Evolutionary conservation across 2,888 invertebrate genomes (phyloP).

Genomic region (Steinernema carpocapsae): DNA sequence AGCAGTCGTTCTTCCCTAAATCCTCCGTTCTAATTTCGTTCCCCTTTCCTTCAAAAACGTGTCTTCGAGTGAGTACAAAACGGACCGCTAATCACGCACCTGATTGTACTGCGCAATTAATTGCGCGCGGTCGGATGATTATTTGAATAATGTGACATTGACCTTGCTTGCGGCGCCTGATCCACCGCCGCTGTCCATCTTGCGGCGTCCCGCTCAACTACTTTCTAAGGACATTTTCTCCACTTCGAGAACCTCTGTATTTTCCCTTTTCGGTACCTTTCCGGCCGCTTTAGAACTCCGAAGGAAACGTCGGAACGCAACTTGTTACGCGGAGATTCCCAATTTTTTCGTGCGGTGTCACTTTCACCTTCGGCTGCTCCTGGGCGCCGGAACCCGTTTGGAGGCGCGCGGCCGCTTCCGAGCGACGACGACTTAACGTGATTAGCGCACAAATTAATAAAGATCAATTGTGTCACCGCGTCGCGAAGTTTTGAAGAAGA

Average conservation of each 20-base stretch:
- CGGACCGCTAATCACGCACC: no score
- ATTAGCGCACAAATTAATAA: constrained; percentile 35
- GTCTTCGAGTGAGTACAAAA: no score
- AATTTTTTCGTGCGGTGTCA: constrained; percentile 30
- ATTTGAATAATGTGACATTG: constrained; percentile 33
- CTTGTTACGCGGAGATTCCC: constrained; percentile 4
- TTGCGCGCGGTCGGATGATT: constrained; percentile 18
- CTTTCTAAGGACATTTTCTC: constrained; percentile 3
- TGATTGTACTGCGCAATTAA: no score
- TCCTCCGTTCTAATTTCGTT: no score
- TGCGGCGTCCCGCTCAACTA: constrained; percentile 4
- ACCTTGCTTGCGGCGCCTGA: constrained; percentile 13
- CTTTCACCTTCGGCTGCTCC: constrained; percentile 3
- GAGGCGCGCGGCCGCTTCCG: no score
- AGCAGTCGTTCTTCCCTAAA: no score
- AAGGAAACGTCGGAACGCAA: not conserved
- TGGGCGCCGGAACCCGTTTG: not conserved
- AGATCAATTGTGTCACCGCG: constrained; percentile 28
- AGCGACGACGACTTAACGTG: not conserved
- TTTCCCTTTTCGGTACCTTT: not conserved
- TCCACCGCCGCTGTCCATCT: not conserved
- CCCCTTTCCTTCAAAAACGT: no score
- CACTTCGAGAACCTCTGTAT: not conserved
- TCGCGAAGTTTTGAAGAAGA: not conserved
- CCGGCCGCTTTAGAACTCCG: not conserved